Percentiles rank a stretch among this genome's conserved stretches.
Evolutionary conservation across 2,113 vertebrate genomes (phyloP).

Genomic region (Natator depressus): DNA sequence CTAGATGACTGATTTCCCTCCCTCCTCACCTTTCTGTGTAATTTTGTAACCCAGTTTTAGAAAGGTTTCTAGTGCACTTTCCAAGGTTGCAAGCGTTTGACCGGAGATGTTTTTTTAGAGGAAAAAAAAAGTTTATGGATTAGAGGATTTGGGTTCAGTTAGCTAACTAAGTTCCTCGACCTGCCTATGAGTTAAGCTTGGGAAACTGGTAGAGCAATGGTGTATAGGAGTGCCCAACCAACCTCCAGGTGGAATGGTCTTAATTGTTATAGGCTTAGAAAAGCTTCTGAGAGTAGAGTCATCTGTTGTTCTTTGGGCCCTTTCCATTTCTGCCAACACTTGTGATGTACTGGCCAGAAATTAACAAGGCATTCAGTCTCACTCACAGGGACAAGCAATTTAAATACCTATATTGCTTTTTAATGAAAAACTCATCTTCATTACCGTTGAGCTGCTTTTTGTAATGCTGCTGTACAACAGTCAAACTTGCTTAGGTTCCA

Average conservation of each 20-base stretch:
- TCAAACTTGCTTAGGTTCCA: not conserved
- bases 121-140: too few species aligned
- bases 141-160: slow-evolving; percentile 3
- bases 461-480: not conserved
- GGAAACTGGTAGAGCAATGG: too few species aligned
- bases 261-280: too few species aligned
- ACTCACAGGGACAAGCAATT: not conserved
- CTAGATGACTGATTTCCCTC: not conserved
- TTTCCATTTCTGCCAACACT: not conserved
- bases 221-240: too few species aligned
- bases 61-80: not conserved
- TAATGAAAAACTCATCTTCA: not conserved
- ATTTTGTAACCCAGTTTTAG: not conserved
- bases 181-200: too few species aligned
- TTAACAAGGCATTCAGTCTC: not conserved
- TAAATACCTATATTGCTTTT: not conserved
- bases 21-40: not conserved
- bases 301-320: not conserved
- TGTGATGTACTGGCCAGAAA: not conserved
- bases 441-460: too few species aligned
- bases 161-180: too few species aligned
- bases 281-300: not conserved
- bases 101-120: too few species aligned
- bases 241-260: too few species aligned
- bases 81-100: slow-evolving; percentile 21